Evolutionary conservation across 2,797 vertebrate genomes (phyloP).

Genomic region (Enteromius thamalakanensis): DNA sequence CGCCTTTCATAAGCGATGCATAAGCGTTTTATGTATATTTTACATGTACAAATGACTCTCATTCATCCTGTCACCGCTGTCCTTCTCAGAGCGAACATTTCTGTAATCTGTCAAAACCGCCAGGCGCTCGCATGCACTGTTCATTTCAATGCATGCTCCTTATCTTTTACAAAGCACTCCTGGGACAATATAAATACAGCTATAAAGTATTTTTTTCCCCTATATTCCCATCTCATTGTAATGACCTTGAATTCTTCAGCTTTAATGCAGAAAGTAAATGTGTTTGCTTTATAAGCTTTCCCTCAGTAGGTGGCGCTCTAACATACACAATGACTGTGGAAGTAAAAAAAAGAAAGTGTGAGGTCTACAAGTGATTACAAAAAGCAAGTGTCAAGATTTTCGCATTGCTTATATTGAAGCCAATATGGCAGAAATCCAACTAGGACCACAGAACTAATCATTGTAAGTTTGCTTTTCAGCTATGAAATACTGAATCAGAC

Average conservation of each 20-base stretch:
- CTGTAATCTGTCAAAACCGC: constrained; percentile 36
- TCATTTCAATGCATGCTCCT: neutral
- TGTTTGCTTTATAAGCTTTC: constrained; percentile 58
- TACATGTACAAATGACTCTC: neutral
- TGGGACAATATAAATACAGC: constrained; percentile 24
- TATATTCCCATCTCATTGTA: constrained; percentile 20
- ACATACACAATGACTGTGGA: constrained; percentile 40
- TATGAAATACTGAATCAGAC: neutral
- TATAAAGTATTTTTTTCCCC: neutral
- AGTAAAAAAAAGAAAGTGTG: neutral
- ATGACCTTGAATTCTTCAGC: constrained; percentile 69
- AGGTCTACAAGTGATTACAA: neutral
- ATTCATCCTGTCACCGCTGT: neutral
- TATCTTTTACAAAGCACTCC: constrained; percentile 20
- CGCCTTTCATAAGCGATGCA: neutral
- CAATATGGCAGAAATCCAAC: neutral
- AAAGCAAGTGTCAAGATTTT: neutral
- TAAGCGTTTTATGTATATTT: constrained; percentile 5
- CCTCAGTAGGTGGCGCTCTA: constrained; percentile 65
- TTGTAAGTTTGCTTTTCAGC: neutral
- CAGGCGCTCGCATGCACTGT: constrained; percentile 4
- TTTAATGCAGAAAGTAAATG: constrained; percentile 53
- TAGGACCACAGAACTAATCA: neutral
- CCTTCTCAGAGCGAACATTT: neutral
- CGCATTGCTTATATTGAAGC: neutral